These are phyloP conservation scores for Drepana arcuata DNA, from an alignment of 1,140 invertebrate species.

Conservation along the genomic window DNA sequence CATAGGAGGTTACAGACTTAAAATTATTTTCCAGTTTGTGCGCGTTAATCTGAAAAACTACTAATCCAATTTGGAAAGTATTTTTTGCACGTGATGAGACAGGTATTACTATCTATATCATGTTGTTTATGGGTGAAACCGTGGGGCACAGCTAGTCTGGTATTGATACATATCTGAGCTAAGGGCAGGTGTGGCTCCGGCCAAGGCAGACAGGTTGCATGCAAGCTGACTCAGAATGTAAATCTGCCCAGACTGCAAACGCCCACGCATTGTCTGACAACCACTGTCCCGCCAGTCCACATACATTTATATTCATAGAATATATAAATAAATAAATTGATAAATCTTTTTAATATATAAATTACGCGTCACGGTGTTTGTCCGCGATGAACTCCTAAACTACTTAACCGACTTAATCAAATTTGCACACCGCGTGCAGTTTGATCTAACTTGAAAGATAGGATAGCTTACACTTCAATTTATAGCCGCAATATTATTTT, in stretches of 20 bases:
- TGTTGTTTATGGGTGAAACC: not conserved
- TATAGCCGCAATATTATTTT: too few species aligned
- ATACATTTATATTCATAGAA: not conserved
- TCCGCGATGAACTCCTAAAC: too few species aligned
- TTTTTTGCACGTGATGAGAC: too few species aligned
- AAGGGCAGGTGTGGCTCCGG: not conserved
- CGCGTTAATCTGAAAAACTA: not conserved
- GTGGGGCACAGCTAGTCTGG: not conserved
- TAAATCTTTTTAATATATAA: too few species aligned
- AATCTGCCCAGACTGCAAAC: not conserved
- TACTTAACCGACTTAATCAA: too few species aligned
- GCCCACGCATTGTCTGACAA: not conserved
- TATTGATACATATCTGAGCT: not conserved
- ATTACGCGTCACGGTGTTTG: too few species aligned
- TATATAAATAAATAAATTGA: not conserved
- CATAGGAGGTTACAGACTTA: too few species aligned
- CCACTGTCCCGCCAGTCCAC: too few species aligned
- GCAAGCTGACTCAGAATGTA: not conserved
- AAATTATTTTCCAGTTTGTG: not conserved
- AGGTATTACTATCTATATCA: not conserved
- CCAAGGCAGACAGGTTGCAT: conserved; percentile 4
- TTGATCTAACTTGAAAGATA: too few species aligned
- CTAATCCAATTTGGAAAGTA: too few species aligned
- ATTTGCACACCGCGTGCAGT: too few species aligned
- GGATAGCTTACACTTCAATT: too few species aligned